These are phyloP conservation scores for Scleropages formosus DNA, from an alignment of 2,797 vertebrate genomes.

Conservation along the genomic window DNA sequence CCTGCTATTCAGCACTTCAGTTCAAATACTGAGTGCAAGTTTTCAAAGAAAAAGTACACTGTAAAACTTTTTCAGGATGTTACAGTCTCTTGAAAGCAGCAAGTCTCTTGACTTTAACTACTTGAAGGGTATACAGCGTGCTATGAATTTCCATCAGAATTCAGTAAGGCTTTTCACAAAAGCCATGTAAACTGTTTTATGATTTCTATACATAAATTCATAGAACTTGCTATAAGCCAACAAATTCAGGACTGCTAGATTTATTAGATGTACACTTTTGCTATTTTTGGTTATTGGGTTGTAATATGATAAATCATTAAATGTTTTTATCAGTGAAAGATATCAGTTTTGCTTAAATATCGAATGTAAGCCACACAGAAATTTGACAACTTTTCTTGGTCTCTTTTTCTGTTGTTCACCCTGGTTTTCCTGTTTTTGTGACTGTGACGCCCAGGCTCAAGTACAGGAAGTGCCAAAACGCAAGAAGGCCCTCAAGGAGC, in stretches of 20 bases:
- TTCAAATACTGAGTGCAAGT: neutral
- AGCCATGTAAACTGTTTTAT: constrained; percentile 6
- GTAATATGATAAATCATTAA: too few species aligned
- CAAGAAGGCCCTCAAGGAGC: constrained; percentile 75
- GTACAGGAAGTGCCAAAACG: constrained; percentile 76
- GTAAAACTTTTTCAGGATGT: constrained; percentile 7
- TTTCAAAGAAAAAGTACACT: constrained; percentile 12
- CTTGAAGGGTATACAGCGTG: constrained; percentile 9
- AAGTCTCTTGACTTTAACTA: neutral
- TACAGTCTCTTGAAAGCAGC: constrained; percentile 10
- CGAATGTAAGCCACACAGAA: neutral
- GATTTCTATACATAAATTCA: constrained; percentile 12
- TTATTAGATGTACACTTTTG: constrained; percentile 10
- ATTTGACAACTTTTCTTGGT: neutral
- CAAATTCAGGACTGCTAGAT: neutral
- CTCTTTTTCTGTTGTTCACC: neutral
- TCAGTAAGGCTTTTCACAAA: neutral
- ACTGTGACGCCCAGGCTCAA: constrained; percentile 62
- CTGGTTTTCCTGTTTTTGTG: neutral
- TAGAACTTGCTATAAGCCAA: neutral
- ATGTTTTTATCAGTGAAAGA: too few species aligned
- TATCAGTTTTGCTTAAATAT: too few species aligned
- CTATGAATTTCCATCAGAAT: neutral
- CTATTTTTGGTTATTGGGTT: neutral
- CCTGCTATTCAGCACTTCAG: neutral